phyloP scores from a whole-genome alignment of 2,113 vertebrate genomes.

The Gobio gobio region DNA sequence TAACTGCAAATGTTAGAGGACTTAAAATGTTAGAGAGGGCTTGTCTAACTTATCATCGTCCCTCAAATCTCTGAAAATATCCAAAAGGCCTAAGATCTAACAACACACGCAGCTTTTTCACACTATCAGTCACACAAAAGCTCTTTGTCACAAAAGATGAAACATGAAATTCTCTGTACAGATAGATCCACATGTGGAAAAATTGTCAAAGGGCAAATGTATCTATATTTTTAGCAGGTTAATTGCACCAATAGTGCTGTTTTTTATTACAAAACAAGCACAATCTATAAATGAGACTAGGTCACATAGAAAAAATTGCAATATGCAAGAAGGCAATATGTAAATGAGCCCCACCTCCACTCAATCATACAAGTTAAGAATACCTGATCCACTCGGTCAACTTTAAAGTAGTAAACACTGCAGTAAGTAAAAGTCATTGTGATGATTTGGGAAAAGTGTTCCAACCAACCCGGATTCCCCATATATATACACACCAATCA shows the following conservation, averaged over 20 bases:
- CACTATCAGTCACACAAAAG: constrained; percentile 15
- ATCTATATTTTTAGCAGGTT: neutral
- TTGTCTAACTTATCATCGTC: constrained; percentile 31
- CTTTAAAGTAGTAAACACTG: too few species aligned
- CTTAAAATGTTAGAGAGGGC: constrained; percentile 45
- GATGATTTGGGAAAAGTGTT: too few species aligned
- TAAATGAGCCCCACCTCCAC: too few species aligned
- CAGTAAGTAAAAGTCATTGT: too few species aligned
- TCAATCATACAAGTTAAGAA: too few species aligned
- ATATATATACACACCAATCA: too few species aligned
- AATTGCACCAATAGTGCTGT: neutral
- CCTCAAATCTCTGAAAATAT: constrained; percentile 41
- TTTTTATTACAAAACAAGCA: neutral
- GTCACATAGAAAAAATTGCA: neutral
- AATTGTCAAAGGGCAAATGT: neutral
- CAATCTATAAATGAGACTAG: neutral
- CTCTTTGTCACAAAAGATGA: constrained; percentile 15
- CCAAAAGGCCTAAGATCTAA: constrained; percentile 37
- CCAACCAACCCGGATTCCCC: too few species aligned
- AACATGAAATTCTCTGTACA: neutral
- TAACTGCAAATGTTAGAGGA: constrained; percentile 49
- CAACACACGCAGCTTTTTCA: constrained; percentile 14
- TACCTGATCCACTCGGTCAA: too few species aligned
- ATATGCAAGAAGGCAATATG: too few species aligned
- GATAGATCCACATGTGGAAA: neutral